Conservation (phyloP, 2,888 invertebrate genomes). For the Macrophya alboannulata region DNA sequence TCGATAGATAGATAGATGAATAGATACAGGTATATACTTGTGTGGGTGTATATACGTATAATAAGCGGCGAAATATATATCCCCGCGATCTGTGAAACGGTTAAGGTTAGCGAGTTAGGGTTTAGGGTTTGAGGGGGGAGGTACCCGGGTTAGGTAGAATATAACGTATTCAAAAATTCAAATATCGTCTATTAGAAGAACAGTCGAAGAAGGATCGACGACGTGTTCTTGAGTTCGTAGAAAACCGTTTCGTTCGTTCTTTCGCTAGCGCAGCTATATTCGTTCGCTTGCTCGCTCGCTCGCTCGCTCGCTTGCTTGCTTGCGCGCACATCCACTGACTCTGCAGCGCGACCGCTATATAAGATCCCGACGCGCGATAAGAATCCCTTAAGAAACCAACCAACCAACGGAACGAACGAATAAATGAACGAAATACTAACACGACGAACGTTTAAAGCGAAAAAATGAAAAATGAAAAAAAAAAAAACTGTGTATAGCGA, state of each 20-base stretch:
- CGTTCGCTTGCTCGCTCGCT: conserved; percentile 25
- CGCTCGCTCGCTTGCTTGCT: neutral
- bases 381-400: neutral
- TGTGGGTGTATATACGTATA: neutral
- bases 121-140: neutral
- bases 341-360: conserved; percentile 40
- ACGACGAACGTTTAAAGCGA: neutral
- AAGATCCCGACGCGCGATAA: conserved; percentile 74
- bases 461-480: no score
- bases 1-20: neutral
- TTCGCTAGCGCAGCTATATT: no score
- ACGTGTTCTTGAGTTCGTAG: conserved; percentile 62
- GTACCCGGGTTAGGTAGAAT: neutral
- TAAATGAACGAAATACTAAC: neutral
- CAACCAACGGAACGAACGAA: neutral
- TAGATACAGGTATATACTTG: neutral
- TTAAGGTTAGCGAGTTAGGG: neutral
- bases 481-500: neutral
- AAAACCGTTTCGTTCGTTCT: conserved; percentile 52
- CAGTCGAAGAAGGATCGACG: conserved; percentile 16
- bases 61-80: neutral
- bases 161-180: conserved; percentile 76
- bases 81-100: neutral
- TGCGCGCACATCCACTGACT: neutral
- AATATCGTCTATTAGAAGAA: conserved; percentile 75